Percentiles rank a stretch among this genome's conserved stretches.
Evolutionary conservation across 1,140 invertebrate genomes (phyloP).

Genomic region (Xylocopa sonorina): DNA sequence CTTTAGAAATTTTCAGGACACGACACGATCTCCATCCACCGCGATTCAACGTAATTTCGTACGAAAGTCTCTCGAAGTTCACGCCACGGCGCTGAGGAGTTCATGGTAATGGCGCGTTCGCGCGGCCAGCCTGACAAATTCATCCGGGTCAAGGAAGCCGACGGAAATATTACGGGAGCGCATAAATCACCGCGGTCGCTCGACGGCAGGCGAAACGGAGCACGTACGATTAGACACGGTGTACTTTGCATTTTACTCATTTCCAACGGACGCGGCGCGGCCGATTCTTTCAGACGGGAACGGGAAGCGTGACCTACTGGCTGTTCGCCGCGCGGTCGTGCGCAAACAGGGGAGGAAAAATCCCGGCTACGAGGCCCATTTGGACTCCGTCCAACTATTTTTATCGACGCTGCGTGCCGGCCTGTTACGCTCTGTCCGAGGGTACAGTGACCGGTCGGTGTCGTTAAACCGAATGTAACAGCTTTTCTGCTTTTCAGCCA

Average conservation of each 20-base stretch:
- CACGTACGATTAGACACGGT: conserved; percentile 53
- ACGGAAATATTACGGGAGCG: conserved; percentile 27
- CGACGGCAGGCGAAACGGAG: conserved; percentile 12
- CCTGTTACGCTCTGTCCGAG: conserved; percentile 40
- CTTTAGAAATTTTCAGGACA: too few species aligned
- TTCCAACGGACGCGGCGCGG: not conserved
- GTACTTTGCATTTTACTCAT: conserved; percentile 57
- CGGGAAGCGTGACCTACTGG: conserved; percentile 52
- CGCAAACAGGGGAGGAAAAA: conserved; percentile 53
- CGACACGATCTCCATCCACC: too few species aligned
- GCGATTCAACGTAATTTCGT: too few species aligned
- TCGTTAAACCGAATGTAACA: conserved; percentile 64
- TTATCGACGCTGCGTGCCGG: conserved; percentile 59
- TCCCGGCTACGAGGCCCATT: conserved; percentile 59
- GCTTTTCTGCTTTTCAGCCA: conserved; percentile 36
- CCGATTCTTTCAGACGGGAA: conserved; percentile 41
- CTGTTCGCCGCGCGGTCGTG: conserved; percentile 44
- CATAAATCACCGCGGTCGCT: conserved; percentile 16
- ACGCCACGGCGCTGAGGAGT: not conserved
- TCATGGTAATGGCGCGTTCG: too few species aligned
- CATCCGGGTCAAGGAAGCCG: conserved; percentile 14
- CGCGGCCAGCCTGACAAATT: conserved; percentile 9
- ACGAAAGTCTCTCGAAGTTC: not conserved
- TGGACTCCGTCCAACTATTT: conserved; percentile 64
- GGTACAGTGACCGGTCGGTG: conserved; percentile 54